phyloP scores from a whole-genome alignment of 2,113 vertebrate genomes.

The Cyanistes caeruleus region DNA sequence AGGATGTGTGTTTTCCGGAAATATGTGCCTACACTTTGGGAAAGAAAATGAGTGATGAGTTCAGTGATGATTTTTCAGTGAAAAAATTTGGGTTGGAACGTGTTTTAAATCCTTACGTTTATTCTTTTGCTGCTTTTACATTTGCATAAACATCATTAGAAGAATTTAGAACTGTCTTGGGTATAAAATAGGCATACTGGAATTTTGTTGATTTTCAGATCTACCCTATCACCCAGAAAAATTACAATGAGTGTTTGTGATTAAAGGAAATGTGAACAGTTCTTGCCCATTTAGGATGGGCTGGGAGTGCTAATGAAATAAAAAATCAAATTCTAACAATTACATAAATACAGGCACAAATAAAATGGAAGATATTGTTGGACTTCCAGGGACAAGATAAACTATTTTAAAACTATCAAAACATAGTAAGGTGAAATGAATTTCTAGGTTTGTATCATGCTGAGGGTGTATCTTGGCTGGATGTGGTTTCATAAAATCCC shows the following conservation, averaged over 20 bases:
- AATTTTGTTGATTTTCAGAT: background rate
- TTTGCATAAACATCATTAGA: background rate
- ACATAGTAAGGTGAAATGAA: background rate
- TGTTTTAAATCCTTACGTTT: background rate
- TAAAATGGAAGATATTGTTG: background rate
- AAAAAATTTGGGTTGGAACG: background rate
- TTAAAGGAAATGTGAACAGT: background rate
- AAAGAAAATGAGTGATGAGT: background rate
- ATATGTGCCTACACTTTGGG: background rate
- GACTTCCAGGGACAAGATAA: background rate
- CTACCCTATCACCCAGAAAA: background rate
- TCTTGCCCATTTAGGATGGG: background rate
- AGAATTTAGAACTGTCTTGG: background rate
- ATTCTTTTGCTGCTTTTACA: background rate
- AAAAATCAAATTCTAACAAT: background rate
- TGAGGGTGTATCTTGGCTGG: background rate
- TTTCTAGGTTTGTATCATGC: fast-evolving
- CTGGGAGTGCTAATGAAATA: background rate
- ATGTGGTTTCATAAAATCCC: background rate
- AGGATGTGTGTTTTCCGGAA: background rate
- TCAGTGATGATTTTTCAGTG: background rate
- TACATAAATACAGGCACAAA: background rate
- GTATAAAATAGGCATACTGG: background rate
- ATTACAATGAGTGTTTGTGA: background rate
- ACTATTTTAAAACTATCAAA: background rate